phyloP scores from a whole-genome alignment of 2,113 vertebrate species.

The Ornithorhynchus anatinus region DNA sequence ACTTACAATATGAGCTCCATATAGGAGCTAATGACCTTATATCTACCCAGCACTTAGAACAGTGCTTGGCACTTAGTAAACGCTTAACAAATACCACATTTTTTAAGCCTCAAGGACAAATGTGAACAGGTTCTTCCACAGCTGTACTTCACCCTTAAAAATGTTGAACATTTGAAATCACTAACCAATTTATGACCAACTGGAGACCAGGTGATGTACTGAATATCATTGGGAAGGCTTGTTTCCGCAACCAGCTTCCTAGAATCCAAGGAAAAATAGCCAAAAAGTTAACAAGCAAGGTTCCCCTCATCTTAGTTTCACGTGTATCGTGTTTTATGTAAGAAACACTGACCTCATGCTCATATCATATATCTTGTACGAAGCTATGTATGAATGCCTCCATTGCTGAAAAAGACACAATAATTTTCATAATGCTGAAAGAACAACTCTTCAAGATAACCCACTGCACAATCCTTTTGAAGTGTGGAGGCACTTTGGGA shows the following conservation, averaged over 20 bases:
- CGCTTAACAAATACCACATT: too few species aligned
- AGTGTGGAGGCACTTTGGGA: not conserved
- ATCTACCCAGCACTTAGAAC: too few species aligned
- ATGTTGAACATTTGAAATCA: slow-evolving; percentile 38
- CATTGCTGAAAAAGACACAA: slow-evolving; percentile 71
- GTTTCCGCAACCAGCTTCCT: slow-evolving; percentile 17
- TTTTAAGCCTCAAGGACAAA: too few species aligned
- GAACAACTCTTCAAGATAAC: not conserved
- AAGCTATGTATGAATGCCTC: slow-evolving; percentile 79
- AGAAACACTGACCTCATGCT: slow-evolving; percentile 64
- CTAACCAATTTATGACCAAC: slow-evolving; percentile 80
- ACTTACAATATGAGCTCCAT: too few species aligned
- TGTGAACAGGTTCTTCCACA: too few species aligned
- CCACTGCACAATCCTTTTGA: not conserved
- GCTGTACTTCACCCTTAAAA: too few species aligned
- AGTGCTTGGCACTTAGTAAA: too few species aligned
- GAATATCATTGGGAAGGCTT: slow-evolving; percentile 64
- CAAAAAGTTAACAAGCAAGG: slow-evolving; percentile 12
- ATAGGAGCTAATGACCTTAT: too few species aligned
- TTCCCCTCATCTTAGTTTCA: not conserved
- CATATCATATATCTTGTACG: slow-evolving; percentile 74
- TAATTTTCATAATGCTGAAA: slow-evolving; percentile 13
- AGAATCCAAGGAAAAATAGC: slow-evolving; percentile 51
- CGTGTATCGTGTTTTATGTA: not conserved
- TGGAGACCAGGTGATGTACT: slow-evolving; percentile 76